Conservation (phyloP, 2,113 vertebrate species). For the Protobothrops mucrosquamatus region DNA sequence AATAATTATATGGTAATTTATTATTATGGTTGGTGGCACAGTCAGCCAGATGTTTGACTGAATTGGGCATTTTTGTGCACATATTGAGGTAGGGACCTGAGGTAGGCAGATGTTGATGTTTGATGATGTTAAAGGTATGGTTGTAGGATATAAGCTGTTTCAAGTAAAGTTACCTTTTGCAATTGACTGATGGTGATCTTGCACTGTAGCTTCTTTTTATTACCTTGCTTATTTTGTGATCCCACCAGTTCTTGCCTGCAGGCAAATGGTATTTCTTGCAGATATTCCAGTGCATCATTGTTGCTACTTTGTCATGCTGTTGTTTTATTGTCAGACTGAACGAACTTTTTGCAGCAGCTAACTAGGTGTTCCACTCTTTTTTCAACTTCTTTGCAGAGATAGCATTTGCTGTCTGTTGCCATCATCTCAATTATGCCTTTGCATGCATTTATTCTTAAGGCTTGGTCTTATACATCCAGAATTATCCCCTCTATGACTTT, state of each 20-base stretch:
- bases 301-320: not conserved
- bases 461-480: not conserved
- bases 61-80: not conserved
- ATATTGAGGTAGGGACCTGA: not conserved
- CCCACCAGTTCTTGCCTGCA: not conserved
- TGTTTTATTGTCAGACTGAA: not conserved
- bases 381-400: not conserved
- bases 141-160: not conserved
- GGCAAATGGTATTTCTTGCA: not conserved
- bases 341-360: not conserved
- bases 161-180: not conserved
- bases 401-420: not conserved
- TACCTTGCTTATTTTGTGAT: not conserved
- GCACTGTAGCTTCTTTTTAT: not conserved
- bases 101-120: not conserved
- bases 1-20: not conserved
- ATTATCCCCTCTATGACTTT: not conserved
- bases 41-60: not conserved
- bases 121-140: not conserved
- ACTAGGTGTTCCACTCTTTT: not conserved
- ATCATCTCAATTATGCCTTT: not conserved
- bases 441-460: not conserved
- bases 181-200: not conserved
- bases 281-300: not conserved
- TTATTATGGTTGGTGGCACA: not conserved